A percentile compares a stretch with the other conserved stretches of the same genome.
Evolutionary conservation across 2,113 vertebrate species (phyloP).

Genomic region (Castor canadensis): DNA sequence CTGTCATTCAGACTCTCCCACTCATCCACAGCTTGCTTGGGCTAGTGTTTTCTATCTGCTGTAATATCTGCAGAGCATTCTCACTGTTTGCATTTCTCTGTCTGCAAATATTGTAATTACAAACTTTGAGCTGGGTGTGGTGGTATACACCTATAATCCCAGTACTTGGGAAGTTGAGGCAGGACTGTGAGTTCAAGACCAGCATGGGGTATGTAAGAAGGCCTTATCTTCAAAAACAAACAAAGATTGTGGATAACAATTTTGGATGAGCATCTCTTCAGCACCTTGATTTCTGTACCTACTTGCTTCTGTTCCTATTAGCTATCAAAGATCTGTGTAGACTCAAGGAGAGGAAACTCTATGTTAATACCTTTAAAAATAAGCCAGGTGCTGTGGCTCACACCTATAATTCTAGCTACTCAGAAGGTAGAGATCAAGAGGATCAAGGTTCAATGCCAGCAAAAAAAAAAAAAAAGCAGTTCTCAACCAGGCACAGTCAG

Average conservation of each 20-base stretch:
- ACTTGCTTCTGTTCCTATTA: neutral
- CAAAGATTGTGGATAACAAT: too few species aligned
- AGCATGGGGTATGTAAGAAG: neutral
- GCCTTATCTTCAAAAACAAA: too few species aligned
- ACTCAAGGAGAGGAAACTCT: neutral
- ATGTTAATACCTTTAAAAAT: slow-evolving; percentile 8
- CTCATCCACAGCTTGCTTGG: neutral
- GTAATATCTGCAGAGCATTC: neutral
- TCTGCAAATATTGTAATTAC: neutral
- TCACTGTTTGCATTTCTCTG: neutral
- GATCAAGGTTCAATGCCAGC: too few species aligned
- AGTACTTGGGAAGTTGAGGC: neutral
- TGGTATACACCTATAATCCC: neutral
- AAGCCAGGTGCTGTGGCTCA: too few species aligned
- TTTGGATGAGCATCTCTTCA: neutral
- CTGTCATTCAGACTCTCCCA: neutral
- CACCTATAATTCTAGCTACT: too few species aligned
- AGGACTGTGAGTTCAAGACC: neutral
- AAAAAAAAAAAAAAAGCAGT: too few species aligned
- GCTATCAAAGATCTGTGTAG: neutral
- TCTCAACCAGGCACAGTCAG: too few species aligned
- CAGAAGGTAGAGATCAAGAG: too few species aligned
- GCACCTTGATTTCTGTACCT: neutral
- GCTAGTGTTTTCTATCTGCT: neutral
- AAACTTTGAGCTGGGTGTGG: too few species aligned